These are phyloP conservation scores for Bombyx huttoni DNA, from an alignment of 2,888 invertebrate species.

Conservation along the genomic window DNA sequence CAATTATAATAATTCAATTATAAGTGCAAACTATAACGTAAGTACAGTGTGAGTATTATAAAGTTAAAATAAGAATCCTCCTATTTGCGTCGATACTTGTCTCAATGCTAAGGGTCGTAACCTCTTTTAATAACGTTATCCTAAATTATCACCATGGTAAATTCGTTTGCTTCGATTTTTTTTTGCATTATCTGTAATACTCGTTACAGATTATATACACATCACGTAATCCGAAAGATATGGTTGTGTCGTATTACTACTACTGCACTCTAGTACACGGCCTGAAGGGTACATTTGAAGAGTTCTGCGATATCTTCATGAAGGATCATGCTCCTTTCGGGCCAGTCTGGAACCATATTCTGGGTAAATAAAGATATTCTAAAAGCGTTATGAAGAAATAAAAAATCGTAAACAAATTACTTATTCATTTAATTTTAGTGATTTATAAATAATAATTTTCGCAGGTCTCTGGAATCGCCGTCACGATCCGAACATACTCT, in stretches of 20 bases:
- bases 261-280: slow-evolving; percentile 83
- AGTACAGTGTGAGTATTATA: too few relatives aligned
- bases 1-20: too few relatives aligned
- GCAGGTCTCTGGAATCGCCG: slow-evolving; percentile 79
- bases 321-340: slow-evolving; percentile 76
- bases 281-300: slow-evolving; percentile 76
- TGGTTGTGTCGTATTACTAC: slow-evolving; percentile 90
- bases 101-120: too few relatives aligned
- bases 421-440: background rate
- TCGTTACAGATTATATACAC: slow-evolving; percentile 79
- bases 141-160: too few relatives aligned
- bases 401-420: background rate
- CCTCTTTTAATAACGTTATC: too few relatives aligned
- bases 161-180: background rate
- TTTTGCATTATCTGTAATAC: background rate
- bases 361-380: slow-evolving; percentile 39
- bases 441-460: background rate
- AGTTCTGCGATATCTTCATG: slow-evolving; percentile 82
- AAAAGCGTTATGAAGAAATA: background rate
- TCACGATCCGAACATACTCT: slow-evolving; percentile 79
- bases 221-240: slow-evolving; percentile 91
- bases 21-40: too few relatives aligned
- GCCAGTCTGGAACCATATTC: slow-evolving; percentile 76
- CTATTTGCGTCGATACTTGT: too few relatives aligned
- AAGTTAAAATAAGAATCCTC: too few relatives aligned